These are phyloP conservation scores for Catamblyrhynchus diadema DNA, from an alignment of 2,797 vertebrate genomes.

Conservation along the genomic window DNA sequence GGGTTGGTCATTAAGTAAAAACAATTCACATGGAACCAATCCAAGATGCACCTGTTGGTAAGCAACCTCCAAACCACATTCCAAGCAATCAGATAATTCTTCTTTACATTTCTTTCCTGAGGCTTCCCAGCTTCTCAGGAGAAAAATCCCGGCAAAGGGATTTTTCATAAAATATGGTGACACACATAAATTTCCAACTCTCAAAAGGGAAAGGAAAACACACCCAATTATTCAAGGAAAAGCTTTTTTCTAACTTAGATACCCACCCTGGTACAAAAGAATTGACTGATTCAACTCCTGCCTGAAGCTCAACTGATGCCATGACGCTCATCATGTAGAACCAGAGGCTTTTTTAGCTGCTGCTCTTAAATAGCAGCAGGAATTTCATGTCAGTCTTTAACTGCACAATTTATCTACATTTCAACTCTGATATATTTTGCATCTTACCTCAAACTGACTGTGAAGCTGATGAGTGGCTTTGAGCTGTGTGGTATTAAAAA, in stretches of 20 bases:
- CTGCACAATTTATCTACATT: neutral
- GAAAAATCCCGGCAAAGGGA: no score
- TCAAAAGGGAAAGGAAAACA: neutral
- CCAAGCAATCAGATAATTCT: no score
- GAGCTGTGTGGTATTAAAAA: neutral
- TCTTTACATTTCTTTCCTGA: no score
- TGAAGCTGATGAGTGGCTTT: neutral
- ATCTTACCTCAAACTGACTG: neutral
- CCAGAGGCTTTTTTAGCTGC: neutral
- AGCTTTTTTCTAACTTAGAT: neutral
- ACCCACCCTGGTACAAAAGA: neutral
- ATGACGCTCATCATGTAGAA: neutral
- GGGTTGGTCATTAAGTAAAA: no score
- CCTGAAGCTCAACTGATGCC: neutral
- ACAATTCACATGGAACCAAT: no score
- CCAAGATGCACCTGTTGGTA: no score
- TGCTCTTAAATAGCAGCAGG: neutral
- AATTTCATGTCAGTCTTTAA: neutral
- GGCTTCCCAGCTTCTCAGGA: no score
- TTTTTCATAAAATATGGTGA: no score
- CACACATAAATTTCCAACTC: neutral
- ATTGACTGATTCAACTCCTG: neutral
- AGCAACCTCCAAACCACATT: no score
- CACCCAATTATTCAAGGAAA: neutral
- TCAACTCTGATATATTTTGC: neutral